Percentiles rank a stretch among this genome's conserved stretches.
Conservation (phyloP, 2,888 invertebrate genomes). For the Drosophila ustulata region DNA sequence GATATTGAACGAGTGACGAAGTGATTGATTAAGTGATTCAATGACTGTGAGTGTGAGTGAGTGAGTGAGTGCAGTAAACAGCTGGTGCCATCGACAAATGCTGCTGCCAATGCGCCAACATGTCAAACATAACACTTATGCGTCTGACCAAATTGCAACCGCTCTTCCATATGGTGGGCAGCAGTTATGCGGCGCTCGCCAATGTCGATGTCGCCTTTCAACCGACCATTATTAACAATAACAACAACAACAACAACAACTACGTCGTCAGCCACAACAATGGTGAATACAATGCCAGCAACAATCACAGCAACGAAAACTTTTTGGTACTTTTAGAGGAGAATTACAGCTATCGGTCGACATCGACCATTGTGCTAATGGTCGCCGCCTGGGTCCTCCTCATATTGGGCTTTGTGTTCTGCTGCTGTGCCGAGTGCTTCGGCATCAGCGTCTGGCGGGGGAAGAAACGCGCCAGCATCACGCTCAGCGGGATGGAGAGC, state of each 20-base stretch:
- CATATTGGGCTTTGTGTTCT: constrained; percentile 81
- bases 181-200: constrained; percentile 57
- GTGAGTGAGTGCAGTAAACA: constrained; percentile 14
- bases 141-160: constrained; percentile 65
- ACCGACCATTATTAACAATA: constrained; percentile 25
- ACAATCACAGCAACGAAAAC: constrained; percentile 54
- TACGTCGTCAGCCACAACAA: neutral
- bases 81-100: constrained; percentile 29
- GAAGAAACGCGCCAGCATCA: constrained; percentile 59
- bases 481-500: constrained; percentile 44
- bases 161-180: constrained; percentile 56
- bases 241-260: constrained; percentile 5
- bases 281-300: constrained; percentile 29
- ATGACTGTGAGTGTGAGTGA: constrained; percentile 13
- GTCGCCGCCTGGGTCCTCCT: constrained; percentile 82
- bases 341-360: constrained; percentile 65
- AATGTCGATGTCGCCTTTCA: constrained; percentile 46
- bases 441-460: constrained; percentile 72
- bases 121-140: constrained; percentile 73
- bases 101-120: constrained; percentile 33
- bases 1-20: constrained; percentile 30
- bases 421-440: constrained; percentile 83
- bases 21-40: constrained; percentile 44
- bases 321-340: constrained; percentile 72
- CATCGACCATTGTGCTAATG: constrained; percentile 82